These are phyloP conservation scores for Gobio gobio DNA, from an alignment of 2,113 vertebrate species.

Conservation along the genomic window DNA sequence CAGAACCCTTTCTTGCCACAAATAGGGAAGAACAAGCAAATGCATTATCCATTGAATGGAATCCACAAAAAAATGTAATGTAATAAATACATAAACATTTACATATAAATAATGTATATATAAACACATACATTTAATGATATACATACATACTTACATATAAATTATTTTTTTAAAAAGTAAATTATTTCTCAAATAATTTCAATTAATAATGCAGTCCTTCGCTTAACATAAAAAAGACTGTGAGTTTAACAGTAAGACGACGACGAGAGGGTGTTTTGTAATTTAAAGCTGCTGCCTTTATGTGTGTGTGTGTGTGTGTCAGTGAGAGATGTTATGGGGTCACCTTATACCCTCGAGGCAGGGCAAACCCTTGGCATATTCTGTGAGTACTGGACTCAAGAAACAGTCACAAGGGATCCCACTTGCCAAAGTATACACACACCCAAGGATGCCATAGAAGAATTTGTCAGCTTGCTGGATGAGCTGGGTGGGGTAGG, in stretches of 20 bases:
- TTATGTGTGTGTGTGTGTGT: constrained; percentile 16
- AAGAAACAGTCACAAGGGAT: constrained; percentile 32
- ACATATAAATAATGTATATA: too few species aligned
- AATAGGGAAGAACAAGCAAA: not conserved
- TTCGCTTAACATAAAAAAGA: constrained; percentile 9
- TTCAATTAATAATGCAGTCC: not conserved
- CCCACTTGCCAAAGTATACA: constrained; percentile 34
- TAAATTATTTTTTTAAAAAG: too few species aligned
- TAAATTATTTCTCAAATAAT: too few species aligned
- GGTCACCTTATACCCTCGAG: constrained; percentile 34
- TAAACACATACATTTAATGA: too few species aligned
- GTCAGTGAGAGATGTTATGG: constrained; percentile 20
- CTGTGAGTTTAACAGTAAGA: not conserved
- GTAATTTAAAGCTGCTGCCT: constrained; percentile 34
- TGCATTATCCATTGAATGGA: not conserved
- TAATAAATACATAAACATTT: too few species aligned
- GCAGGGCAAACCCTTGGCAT: constrained; percentile 37
- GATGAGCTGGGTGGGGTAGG: constrained; percentile 28
- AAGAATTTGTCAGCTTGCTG: constrained; percentile 56
- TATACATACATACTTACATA: too few species aligned
- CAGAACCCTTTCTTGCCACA: not conserved
- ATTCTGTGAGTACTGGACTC: constrained; percentile 38
- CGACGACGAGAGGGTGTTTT: not conserved
- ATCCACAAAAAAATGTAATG: too few species aligned
- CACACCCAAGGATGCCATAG: constrained; percentile 26